Conservation (phyloP, 2,113 vertebrate species). For the Salminus brasiliensis region DNA sequence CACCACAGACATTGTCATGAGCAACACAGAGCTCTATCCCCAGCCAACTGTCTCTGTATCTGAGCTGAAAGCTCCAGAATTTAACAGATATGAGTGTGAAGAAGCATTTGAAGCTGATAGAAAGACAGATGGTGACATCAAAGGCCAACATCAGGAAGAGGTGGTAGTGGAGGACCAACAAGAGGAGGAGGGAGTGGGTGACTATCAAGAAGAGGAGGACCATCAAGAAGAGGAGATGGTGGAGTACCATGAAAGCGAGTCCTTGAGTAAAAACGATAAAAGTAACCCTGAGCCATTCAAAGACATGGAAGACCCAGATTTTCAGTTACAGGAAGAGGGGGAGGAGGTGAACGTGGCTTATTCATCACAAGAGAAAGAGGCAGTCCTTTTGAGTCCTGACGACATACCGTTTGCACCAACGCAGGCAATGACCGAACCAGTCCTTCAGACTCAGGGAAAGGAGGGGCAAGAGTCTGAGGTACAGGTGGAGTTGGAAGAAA, state of each 20-base stretch:
- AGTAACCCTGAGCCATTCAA: conserved; percentile 25
- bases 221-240: not conserved
- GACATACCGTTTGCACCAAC: conserved; percentile 21
- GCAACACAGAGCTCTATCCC: conserved; percentile 64
- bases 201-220: not conserved
- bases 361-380: conserved; percentile 30
- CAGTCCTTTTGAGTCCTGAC: not conserved
- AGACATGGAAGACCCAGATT: not conserved
- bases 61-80: not conserved
- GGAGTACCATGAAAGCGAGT: not conserved
- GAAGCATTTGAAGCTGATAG: not conserved
- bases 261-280: not conserved
- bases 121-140: not conserved
- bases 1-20: conserved; percentile 63
- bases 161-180: too few relatives aligned
- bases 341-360: not conserved
- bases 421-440: not conserved
- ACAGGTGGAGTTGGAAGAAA: conserved; percentile 4
- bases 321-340: conserved; percentile 3
- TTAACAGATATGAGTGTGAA: not conserved
- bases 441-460: not conserved
- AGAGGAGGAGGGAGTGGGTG: not conserved
- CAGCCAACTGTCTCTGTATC: conserved; percentile 42
- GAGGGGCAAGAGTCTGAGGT: not conserved
- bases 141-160: too few relatives aligned